Conservation (phyloP, 2,797 vertebrate species). For the Dipus sagitta region DNA sequence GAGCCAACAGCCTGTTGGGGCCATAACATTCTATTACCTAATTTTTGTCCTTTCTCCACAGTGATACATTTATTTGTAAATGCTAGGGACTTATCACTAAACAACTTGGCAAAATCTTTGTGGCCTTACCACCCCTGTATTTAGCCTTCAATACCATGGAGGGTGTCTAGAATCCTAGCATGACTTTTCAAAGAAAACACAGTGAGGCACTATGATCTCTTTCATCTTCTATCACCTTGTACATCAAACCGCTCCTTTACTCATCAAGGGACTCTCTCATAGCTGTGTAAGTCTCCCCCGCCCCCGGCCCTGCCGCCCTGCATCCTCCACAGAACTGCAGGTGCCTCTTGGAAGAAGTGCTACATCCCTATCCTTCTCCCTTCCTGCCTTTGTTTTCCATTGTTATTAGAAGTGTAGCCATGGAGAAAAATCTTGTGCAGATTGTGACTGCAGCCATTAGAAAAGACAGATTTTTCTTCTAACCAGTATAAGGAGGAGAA, state of each 20-base stretch:
- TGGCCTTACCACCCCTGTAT: slow-evolving; percentile 21
- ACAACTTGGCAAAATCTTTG: slow-evolving; percentile 57
- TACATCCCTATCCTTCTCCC: not conserved
- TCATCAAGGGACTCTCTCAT: slow-evolving; percentile 56
- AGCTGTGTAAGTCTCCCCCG: slow-evolving; percentile 34
- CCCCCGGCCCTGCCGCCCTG: not conserved
- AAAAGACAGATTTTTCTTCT: slow-evolving; percentile 70
- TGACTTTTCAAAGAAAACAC: slow-evolving; percentile 64
- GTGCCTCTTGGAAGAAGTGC: slow-evolving; percentile 66
- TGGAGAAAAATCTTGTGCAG: slow-evolving; percentile 76
- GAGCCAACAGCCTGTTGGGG: slow-evolving; percentile 6
- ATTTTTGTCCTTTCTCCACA: slow-evolving; percentile 66
- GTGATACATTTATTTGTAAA: slow-evolving; percentile 40
- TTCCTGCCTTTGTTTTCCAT: slow-evolving; percentile 73
- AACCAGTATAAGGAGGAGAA: slow-evolving; percentile 30
- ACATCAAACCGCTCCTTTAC: slow-evolving; percentile 61
- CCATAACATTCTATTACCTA: slow-evolving; percentile 61
- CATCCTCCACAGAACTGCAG: slow-evolving; percentile 62
- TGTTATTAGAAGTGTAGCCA: slow-evolving; percentile 70
- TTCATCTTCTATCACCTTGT: slow-evolving; percentile 64
- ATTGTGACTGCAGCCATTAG: slow-evolving; percentile 57
- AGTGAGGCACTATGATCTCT: slow-evolving; percentile 43
- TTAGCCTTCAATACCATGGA: slow-evolving; percentile 42
- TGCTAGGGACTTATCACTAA: not conserved
- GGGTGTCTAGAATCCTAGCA: slow-evolving; percentile 48